Evolutionary conservation across 2,797 vertebrate genomes (phyloP), one percentile per base, ranked within the genome.

Genomic region (Aeoliscus strigatus): DNA sequence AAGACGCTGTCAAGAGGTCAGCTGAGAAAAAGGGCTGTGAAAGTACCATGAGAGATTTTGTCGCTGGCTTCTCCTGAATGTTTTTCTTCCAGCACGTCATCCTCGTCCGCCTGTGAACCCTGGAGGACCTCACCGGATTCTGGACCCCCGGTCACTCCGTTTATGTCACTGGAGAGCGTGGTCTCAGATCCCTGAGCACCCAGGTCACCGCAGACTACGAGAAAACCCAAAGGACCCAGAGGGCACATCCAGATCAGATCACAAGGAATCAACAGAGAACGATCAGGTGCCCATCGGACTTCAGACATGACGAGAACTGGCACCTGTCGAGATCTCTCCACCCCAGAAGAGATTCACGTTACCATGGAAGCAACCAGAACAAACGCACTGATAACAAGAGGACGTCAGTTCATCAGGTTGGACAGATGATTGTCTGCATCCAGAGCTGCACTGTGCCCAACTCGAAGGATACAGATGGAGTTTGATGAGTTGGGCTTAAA

Each of bases 41-140:
- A 13, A 12, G 0, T 78, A 83, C 77, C 70, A 3, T 30, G 16
- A 11, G 14, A 11, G 14, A 53, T 1, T 17, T 41, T 41, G 23
- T 34, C 42, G 1, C 25, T 38, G 21, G 43, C 52, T 30, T 40
- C 60, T 36, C 70, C 81, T n/a, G 79, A 83, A 8, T 60, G 51
- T 0, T 84, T 66, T 3, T 77, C 75, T 7, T 80, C 83, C 36
- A 51, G 17, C 15, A 81, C 79, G 0, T 79, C 71, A 25, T 87
- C 79, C 2, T 84, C 77, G 0, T 9, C 44, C 60, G n/a, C n/a
- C 14, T 25, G 17, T 1, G 27, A 52, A 17, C 12, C 57, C 41
- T 56, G 78, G 54, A 85, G 78, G 46, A 50, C 80, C 49, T 78
- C 86, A 13, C 79, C 82, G 0, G 85, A 84, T 62, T 79, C 59